Evolutionary conservation across 2,888 invertebrate genomes (phyloP), one percentile per base, ranked within the genome.

Genomic region (Agrotis segetum): DNA sequence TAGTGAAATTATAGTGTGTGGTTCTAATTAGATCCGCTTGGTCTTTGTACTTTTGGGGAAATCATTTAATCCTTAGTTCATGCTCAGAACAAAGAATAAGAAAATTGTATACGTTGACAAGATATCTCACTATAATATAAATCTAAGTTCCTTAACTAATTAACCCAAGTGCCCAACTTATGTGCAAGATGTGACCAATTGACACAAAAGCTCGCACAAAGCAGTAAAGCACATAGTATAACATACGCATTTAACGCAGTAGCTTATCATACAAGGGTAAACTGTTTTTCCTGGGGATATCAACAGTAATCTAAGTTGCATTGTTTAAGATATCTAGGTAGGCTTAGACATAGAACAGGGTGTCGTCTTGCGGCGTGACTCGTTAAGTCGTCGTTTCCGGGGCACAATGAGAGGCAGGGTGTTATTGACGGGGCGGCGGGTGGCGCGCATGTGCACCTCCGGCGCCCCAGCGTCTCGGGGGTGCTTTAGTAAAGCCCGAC

Each of bases 391-490:
- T 91, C 92, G 92, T 94, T 95, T 96, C 95, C 95, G 95, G 94
- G 93, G 89, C 93, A 92, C 93, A 92, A 90, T 91, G 92, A 92
- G 94, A 92, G 93, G 92, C 88, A 90, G 93, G 95, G 93, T 93
- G 94, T 90, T 95, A 95, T 95, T 92, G 95, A 94, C 91, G 92
- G 91, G 88, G 92, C 89, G 92, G 90, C 87, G 86, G 87, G 86
- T 84, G 82, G 88, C 92, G 95, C 96, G 96, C 96, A 94, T 94
- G 95, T 94, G 94, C 93, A 87, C 85, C 89, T 84, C 79, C 88
- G 95, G 95, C 96, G 95, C 95, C 95, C 90, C 89, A 86, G 91
- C 91, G 95, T 95, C 95, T 96, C 94, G 92, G 91, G 91, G 92
- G 91, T 88, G 89, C 89, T 89, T 86, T 94, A 95, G 91, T 91